phyloP scores from a whole-genome alignment of 2,888 invertebrate species.

The Pandemis heparana region DNA sequence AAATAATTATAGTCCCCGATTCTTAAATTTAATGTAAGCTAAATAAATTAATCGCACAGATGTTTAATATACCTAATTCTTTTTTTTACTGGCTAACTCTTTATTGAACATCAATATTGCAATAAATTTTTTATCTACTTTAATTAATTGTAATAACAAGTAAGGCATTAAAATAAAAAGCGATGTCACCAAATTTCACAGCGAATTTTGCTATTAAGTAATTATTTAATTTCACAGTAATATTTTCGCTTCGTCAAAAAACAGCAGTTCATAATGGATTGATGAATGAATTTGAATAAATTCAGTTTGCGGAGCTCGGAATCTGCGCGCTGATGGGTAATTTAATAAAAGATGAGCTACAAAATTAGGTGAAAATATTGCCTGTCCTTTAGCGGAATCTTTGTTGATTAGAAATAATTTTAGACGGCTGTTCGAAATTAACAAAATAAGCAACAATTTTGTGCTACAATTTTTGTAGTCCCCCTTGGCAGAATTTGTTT shows the following conservation, averaged over 20 bases:
- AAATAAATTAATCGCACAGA: too few species aligned
- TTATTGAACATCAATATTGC: too few species aligned
- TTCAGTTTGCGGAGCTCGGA: conserved; percentile 33
- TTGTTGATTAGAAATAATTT: conserved; percentile 22
- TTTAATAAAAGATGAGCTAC: conserved; percentile 40
- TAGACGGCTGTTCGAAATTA: background rate
- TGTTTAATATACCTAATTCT: too few species aligned
- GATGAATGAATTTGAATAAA: conserved; percentile 42
- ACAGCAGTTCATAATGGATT: conserved; percentile 36
- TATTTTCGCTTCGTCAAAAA: conserved; percentile 12
- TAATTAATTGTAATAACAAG: too few species aligned
- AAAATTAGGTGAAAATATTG: conserved; percentile 34
- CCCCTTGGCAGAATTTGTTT: background rate
- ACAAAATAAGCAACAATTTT: conserved; percentile 10
- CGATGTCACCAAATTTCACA: background rate
- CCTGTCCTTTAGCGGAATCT: conserved; percentile 15
- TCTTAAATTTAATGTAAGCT: too few species aligned
- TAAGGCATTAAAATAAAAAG: background rate
- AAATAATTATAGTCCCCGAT: too few species aligned
- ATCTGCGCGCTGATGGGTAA: conserved; percentile 31
- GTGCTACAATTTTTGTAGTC: background rate
- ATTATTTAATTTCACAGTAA: background rate
- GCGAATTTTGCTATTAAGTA: background rate
- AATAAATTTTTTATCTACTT: too few species aligned
- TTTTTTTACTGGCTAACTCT: too few species aligned